These are phyloP conservation scores for Paedocypris sp. DNA, from an alignment of 2,113 vertebrate genomes.

Conservation along the genomic window DNA sequence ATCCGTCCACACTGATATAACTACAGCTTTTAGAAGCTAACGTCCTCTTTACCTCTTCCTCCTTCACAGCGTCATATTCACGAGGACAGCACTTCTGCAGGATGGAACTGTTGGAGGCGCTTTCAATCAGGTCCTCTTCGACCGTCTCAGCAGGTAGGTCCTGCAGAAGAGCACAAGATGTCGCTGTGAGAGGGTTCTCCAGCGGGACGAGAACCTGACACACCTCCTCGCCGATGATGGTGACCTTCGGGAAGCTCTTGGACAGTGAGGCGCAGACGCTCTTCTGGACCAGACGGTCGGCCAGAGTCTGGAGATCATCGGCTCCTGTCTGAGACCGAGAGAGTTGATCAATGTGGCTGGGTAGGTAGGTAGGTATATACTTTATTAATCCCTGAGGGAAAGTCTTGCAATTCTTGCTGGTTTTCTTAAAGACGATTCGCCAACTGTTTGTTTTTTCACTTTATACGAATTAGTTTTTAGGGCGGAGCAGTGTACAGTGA, in stretches of 20 bases:
- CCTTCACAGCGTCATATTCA: constrained; percentile 71
- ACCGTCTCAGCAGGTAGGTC: constrained; percentile 73
- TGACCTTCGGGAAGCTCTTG: constrained; percentile 77
- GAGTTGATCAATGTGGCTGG: not conserved
- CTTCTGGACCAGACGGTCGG: constrained; percentile 83
- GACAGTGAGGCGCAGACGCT: constrained; percentile 87
- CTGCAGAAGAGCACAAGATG: no score
- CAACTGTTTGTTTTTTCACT: no score
- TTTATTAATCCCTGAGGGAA: no score
- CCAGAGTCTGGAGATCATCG: constrained; percentile 88
- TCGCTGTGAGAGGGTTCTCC: no score
- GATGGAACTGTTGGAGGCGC: constrained; percentile 73
- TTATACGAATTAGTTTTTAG: no score
- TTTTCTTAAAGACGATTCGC: no score
- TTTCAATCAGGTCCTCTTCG: constrained; percentile 77
- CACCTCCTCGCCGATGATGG: constrained; percentile 96
- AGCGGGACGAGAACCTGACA: not conserved
- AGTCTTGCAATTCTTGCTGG: no score
- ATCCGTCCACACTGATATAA: no score
- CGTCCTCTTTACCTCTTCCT: constrained; percentile 79
- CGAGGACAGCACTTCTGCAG: constrained; percentile 74
- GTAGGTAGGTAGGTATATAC: no score
- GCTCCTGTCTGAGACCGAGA: constrained; percentile 63
- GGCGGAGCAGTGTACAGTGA: no score
- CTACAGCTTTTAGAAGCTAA: no score